These are phyloP conservation scores for Drosophila prosaltans DNA, from an alignment of 1,140 invertebrate genomes.

Conservation along the genomic window DNA sequence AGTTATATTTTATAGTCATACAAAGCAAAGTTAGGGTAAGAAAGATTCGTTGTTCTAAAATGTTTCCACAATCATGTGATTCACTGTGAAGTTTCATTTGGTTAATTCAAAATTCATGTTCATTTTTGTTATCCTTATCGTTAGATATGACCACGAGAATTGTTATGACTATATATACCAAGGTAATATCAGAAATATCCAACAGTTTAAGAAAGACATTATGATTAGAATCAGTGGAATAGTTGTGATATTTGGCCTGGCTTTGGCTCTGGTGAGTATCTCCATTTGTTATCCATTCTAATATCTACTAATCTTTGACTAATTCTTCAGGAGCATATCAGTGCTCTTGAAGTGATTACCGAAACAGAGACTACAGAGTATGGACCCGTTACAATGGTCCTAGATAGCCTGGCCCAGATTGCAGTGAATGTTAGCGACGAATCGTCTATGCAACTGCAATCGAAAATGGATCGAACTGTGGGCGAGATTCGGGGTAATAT, in stretches of 20 bases:
- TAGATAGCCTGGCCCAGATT: constrained; percentile 55
- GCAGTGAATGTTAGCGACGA: constrained; percentile 57
- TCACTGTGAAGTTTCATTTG: constrained; percentile 23
- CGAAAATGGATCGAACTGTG: constrained; percentile 47
- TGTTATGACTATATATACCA: constrained; percentile 36
- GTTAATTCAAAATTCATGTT: constrained; percentile 32
- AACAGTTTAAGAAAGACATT: constrained; percentile 27
- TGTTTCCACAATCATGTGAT: background rate
- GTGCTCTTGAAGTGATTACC: constrained; percentile 28
- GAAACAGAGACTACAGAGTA: constrained; percentile 53
- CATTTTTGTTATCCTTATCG: constrained; percentile 29
- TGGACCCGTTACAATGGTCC: constrained; percentile 61
- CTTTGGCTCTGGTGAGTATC: constrained; percentile 39
- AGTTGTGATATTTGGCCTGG: constrained; percentile 35
- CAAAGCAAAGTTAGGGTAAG: background rate
- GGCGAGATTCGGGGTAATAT: constrained; percentile 39
- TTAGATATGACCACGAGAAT: background rate
- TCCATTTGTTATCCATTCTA: background rate
- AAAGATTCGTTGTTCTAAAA: background rate
- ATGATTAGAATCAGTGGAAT: constrained; percentile 32
- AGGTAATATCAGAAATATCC: constrained; percentile 4
- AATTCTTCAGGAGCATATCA: constrained; percentile 22
- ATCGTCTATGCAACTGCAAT: constrained; percentile 47
- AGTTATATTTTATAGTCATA: too few relatives aligned
- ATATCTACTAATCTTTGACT: background rate